Evolutionary conservation across 1,140 invertebrate species (phyloP).

Genomic region (Macrocentrus cingulum): DNA sequence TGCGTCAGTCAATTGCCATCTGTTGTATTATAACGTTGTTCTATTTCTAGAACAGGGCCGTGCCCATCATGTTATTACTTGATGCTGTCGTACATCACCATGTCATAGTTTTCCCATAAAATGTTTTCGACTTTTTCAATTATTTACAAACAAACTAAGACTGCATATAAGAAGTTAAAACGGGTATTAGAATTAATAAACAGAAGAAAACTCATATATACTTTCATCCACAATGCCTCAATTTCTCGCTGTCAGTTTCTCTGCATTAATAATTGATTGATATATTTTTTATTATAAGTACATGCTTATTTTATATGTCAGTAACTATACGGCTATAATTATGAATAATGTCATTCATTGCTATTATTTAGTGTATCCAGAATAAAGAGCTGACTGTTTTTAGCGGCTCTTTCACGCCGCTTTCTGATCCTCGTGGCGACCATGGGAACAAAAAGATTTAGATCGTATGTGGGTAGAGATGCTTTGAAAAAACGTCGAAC

Average conservation of each 20-base stretch:
- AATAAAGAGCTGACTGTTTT: slow-evolving; percentile 26
- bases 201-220: too few species aligned
- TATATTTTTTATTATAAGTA: too few species aligned
- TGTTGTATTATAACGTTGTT: slow-evolving; percentile 22
- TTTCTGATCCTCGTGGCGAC: slow-evolving; percentile 20
- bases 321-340: too few species aligned
- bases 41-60: slow-evolving; percentile 33
- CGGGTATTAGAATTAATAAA: too few species aligned
- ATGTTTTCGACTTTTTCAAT: background rate
- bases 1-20: slow-evolving; percentile 35
- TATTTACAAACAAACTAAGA: too few species aligned
- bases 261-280: too few species aligned
- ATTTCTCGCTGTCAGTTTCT: too few species aligned
- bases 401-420: slow-evolving; percentile 12
- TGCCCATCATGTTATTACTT: slow-evolving; percentile 17
- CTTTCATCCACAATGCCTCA: too few species aligned
- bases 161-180: too few species aligned
- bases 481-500: slow-evolving; percentile 9
- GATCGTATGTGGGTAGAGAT: slow-evolving; percentile 5
- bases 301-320: too few species aligned
- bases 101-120: background rate
- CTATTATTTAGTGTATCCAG: slow-evolving; percentile 11
- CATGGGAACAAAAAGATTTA: slow-evolving; percentile 25
- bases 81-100: background rate
- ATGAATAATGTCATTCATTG: background rate